A percentile compares a stretch with the other conserved stretches of the same genome.
These are phyloP conservation scores for Ricordea florida DNA, from an alignment of 92 coral and sea anemone genomes.

Conservation along the genomic window DNA sequence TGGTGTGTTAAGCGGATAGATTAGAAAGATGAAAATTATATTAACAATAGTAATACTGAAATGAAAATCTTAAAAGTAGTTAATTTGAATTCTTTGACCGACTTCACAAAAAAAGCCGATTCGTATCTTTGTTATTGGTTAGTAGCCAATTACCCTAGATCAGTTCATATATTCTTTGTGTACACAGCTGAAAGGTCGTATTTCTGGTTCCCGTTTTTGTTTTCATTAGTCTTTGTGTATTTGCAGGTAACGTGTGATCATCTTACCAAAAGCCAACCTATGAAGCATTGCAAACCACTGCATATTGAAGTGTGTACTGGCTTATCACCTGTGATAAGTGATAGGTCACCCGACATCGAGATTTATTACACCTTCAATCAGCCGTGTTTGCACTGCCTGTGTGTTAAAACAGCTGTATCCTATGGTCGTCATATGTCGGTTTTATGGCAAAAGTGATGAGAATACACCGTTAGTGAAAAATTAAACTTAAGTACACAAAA, in stretches of 20 bases:
- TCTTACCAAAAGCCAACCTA: not conserved
- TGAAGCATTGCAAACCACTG: not conserved
- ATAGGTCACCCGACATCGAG: not conserved
- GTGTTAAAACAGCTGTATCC: slow-evolving; percentile 5
- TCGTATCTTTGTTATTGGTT: slow-evolving; percentile 9
- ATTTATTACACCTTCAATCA: not conserved
- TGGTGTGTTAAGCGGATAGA: too few species aligned
- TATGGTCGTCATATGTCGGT: not conserved
- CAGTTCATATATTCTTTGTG: too few species aligned
- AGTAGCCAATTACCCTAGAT: too few species aligned
- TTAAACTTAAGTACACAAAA: not conserved
- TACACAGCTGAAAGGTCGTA: slow-evolving; percentile 9
- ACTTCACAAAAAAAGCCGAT: too few species aligned
- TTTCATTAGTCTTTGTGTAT: not conserved
- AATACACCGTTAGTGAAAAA: not conserved
- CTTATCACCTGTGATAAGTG: not conserved
- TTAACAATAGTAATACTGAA: too few species aligned
- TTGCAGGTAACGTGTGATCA: not conserved
- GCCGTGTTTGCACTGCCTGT: not conserved
- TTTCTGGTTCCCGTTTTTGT: slow-evolving; percentile 4
- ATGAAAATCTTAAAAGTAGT: too few species aligned
- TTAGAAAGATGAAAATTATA: too few species aligned
- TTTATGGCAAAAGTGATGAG: not conserved
- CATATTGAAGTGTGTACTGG: not conserved
- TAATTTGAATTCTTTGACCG: too few species aligned